phyloP scores from a whole-genome alignment of 1,140 invertebrate genomes.

The Cotesia typhae region DNA sequence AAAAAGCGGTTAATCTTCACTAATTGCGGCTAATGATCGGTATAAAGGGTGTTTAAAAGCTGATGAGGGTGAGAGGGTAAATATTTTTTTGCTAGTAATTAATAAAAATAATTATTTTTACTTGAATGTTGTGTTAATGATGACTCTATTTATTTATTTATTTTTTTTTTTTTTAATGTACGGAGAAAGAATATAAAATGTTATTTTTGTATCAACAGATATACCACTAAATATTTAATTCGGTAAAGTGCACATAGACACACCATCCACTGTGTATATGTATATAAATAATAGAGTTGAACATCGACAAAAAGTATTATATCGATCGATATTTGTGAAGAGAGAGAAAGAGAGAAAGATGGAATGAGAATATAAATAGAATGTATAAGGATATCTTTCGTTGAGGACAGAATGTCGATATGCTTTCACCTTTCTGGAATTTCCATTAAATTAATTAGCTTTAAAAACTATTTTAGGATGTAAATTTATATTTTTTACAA shows the following conservation, averaged over 20 bases:
- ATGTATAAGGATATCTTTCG: constrained; percentile 1
- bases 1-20: too few relatives aligned
- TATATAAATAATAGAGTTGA: too few relatives aligned
- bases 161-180: too few relatives aligned
- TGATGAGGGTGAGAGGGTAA: too few relatives aligned
- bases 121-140: too few relatives aligned
- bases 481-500: too few relatives aligned
- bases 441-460: constrained; percentile 2
- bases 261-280: not conserved
- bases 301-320: not conserved
- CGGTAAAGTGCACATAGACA: not conserved
- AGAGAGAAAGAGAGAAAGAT: not conserved
- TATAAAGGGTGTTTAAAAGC: too few relatives aligned
- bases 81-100: too few relatives aligned
- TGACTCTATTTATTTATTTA: too few relatives aligned
- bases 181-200: constrained; percentile 1
- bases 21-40: too few relatives aligned
- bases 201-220: not conserved
- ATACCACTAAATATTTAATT: constrained; percentile 10
- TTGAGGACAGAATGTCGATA: constrained; percentile 13
- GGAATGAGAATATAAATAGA: constrained; percentile 2
- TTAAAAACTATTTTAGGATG: too few relatives aligned
- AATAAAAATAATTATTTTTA: too few relatives aligned
- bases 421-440: not conserved
- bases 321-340: not conserved